These are phyloP conservation scores for Tenebrosternarchus preto DNA, from an alignment of 2,113 vertebrate genomes.

Conservation along the genomic window DNA sequence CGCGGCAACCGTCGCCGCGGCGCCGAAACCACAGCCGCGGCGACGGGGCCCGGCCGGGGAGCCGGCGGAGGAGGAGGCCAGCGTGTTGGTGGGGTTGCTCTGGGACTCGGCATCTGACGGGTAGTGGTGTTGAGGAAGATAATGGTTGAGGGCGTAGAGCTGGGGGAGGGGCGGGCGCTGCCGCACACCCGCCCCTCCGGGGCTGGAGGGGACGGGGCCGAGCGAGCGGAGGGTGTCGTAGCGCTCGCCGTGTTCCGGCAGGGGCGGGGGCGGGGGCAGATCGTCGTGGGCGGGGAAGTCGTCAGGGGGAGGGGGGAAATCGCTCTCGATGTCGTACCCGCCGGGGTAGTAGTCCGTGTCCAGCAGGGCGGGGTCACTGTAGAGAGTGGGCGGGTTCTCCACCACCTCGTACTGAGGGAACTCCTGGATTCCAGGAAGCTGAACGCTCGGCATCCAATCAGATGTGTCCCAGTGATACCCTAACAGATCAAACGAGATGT, in stretches of 20 bases:
- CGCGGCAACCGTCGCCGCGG: conserved; percentile 76
- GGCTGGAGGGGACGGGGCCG: conserved; percentile 72
- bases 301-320: conserved; percentile 94
- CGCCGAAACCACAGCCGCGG: conserved; percentile 81
- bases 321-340: conserved; percentile 96
- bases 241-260: conserved; percentile 80
- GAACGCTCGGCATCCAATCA: conserved; percentile 97
- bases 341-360: conserved; percentile 98
- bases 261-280: conserved; percentile 85
- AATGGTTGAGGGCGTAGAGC: conserved; percentile 89
- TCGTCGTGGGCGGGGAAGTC: conserved; percentile 89
- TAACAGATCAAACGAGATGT: conserved; percentile 52
- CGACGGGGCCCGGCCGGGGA: conserved; percentile 71
- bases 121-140: conserved; percentile 87
- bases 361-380: conserved; percentile 86
- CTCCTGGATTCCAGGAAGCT: conserved; percentile 97
- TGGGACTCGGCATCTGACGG: conserved; percentile 81
- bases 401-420: conserved; percentile 94
- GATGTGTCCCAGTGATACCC: conserved; percentile 99
- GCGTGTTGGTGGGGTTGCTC: conserved; percentile 64
- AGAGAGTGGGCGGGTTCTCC: conserved; percentile 86
- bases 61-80: conserved; percentile 8
- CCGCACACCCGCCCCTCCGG: conserved; percentile 74
- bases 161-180: conserved; percentile 82
- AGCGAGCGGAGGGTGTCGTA: conserved; percentile 86